Evolutionary conservation across 2,797 vertebrate species (phyloP).

Genomic region (Spinus pinus): DNA sequence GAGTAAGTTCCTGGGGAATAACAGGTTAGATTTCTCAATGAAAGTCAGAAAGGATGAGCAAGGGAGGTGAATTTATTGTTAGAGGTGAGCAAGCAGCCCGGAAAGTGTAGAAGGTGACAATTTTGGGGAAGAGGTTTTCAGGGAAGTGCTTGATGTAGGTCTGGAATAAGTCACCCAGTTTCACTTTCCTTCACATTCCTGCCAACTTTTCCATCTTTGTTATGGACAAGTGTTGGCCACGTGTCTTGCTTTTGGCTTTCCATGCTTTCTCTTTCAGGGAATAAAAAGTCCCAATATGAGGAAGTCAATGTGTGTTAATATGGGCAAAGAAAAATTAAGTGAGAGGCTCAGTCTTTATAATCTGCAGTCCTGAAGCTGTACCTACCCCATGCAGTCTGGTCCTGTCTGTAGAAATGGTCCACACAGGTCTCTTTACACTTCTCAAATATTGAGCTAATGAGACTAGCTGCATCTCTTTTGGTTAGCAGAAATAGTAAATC

Average conservation of each 20-base stretch:
- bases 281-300: background rate
- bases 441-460: background rate
- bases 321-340: background rate
- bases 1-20: background rate
- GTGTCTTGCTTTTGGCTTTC: background rate
- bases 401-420: background rate
- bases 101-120: background rate
- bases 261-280: background rate
- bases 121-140: background rate
- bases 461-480: background rate
- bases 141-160: background rate
- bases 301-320: fast-evolving
- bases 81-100: background rate
- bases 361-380: background rate
- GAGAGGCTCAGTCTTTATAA: background rate
- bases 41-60: background rate
- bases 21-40: background rate
- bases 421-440: background rate
- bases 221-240: background rate
- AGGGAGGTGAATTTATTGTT: background rate
- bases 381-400: background rate
- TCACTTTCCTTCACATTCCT: background rate
- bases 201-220: background rate
- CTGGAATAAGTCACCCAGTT: background rate
- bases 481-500: background rate